Base-by-base conservation (phyloP, 1,140 invertebrate species). In the Vanessa atalanta region DNA sequence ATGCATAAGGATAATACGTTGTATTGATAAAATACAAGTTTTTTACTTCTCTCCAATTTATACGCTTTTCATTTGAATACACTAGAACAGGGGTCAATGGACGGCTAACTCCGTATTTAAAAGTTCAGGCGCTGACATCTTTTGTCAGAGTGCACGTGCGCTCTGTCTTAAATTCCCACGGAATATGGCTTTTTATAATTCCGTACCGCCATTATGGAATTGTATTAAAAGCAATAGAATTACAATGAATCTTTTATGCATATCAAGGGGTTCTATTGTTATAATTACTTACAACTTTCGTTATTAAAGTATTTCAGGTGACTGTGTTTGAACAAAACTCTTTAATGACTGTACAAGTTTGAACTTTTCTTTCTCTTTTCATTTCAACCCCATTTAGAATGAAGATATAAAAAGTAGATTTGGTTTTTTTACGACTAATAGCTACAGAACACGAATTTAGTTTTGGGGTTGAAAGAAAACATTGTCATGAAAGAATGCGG, bases 1-100 rank as follows among this genome's bases (percentile, higher is more conserved):
- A 78, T 76, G 76, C 80, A 73, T 20, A 57, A 65, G 70, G 67
- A 80, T 82, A 82, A 82, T 81, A 73, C 72, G 72, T 50, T 72
- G 80, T 78, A 83, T 87, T 85, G 77, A 84, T 84, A 78, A 86
- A 81, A 77, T 75, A 81, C 79, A 76, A 79, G 79, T 79, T 83
- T 83, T 79, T 78, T 65, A 66, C 67, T 64, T 66, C 70, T 70
- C 78, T 66, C 77, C 76, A 70, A 81, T 79, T 72, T 78, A 80
- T 77, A 76, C 65, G 55, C 65, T 76, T 68, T 78, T 73, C 72
- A 77, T 82, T 68, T 79, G 76, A 79, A 79, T 70, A 79, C 70
- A 66, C 55, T 60, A 60, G 55, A 60, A 68, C 69, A 47, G 60
- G 51, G 71, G 67, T 75, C 63, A 47, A 15, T 8, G 50, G 13